Conservation (phyloP, 2,888 invertebrate genomes). For the Fissipunctia ypsillon region DNA sequence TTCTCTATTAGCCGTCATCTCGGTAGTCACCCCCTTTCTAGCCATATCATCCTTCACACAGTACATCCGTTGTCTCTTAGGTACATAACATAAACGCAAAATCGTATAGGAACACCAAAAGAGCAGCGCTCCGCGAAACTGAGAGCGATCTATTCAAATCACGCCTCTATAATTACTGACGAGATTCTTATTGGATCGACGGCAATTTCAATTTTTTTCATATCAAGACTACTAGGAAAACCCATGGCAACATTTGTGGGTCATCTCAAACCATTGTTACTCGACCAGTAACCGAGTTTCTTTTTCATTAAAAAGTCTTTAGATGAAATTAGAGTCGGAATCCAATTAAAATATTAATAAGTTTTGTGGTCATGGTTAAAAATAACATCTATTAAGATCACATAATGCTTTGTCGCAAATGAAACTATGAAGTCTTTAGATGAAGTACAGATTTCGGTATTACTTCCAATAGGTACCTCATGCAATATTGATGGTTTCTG, state of each 20-base stretch:
- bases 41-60: too few relatives aligned
- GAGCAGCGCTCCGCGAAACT: background rate
- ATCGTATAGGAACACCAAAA: background rate
- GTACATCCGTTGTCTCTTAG: too few relatives aligned
- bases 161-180: conserved; percentile 41
- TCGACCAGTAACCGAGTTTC: conserved; percentile 34
- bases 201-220: conserved; percentile 44
- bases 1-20: too few relatives aligned
- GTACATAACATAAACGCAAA: background rate
- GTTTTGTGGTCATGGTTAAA: conserved; percentile 24
- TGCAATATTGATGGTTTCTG: conserved; percentile 41
- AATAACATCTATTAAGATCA: conserved; percentile 11
- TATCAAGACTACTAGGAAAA: conserved; percentile 33
- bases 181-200: conserved; percentile 26
- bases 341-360: conserved; percentile 47
- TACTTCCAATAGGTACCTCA: conserved; percentile 26
- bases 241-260: conserved; percentile 30
- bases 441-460: conserved; percentile 28
- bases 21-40: too few relatives aligned
- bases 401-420: background rate
- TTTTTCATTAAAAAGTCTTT: conserved; percentile 41
- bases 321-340: conserved; percentile 36
- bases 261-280: conserved; percentile 55
- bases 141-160: conserved; percentile 31
- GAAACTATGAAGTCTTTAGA: conserved; percentile 5